Conservation (phyloP, 2,888 invertebrate species). For the Nemurella pictetii region DNA sequence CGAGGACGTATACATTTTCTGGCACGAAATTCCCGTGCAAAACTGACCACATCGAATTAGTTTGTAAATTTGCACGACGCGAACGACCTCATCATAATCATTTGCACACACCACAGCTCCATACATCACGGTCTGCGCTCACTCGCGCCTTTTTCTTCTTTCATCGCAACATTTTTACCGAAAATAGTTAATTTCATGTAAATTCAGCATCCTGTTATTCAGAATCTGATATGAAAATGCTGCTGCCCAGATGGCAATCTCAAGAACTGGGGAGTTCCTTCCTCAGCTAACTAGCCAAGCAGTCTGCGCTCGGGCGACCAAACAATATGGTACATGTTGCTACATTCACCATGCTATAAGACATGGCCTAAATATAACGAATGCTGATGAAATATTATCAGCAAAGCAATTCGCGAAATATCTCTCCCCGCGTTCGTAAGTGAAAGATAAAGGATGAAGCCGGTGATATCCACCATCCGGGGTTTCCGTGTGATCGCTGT, state of each 20-base stretch:
- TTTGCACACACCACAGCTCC: neutral
- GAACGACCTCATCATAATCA: neutral
- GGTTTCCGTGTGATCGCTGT: neutral
- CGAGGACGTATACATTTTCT: no score
- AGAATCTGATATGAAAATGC: neutral
- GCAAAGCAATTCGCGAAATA: neutral
- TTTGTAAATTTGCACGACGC: no score
- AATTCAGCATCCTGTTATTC: slow-evolving; percentile 5
- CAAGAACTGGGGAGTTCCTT: neutral
- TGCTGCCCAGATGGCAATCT: neutral
- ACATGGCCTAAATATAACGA: neutral
- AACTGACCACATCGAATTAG: no score
- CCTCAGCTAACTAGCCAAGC: no score
- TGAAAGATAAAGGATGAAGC: neutral
- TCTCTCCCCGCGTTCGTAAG: neutral
- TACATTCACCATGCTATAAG: neutral
- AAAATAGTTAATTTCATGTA: slow-evolving; percentile 6
- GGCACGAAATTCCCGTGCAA: no score
- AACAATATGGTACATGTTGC: no score
- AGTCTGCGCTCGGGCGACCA: no score
- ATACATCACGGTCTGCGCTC: neutral
- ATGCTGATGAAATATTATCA: neutral
- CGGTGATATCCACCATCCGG: neutral
- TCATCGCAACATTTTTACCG: neutral
- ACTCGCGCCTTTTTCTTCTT: neutral